Percentiles rank a stretch among this genome's conserved stretches.
phyloP scores from a whole-genome alignment of 2,888 invertebrate genomes.

The Galeopsomyia nigrocyanea region DNA sequence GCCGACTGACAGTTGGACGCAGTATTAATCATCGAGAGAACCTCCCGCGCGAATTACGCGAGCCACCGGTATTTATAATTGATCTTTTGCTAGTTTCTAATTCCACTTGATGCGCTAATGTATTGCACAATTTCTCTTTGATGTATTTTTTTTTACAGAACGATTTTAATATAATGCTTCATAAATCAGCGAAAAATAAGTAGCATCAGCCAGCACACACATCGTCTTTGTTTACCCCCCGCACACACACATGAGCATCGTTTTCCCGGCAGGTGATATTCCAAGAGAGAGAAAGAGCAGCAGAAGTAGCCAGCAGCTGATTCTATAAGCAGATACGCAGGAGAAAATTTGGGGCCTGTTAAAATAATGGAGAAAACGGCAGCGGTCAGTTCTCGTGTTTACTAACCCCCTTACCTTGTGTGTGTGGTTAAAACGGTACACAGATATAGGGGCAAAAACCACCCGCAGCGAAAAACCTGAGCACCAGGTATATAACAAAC shows the following conservation, averaged over 20 bases:
- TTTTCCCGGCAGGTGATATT: conserved; percentile 59
- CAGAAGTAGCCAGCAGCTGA: conserved; percentile 60
- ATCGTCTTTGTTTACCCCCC: conserved; percentile 1
- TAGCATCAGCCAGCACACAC: background rate
- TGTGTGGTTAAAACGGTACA: background rate
- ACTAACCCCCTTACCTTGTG: conserved; percentile 53
- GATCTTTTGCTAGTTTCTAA: too few species aligned
- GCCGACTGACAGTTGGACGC: conserved; percentile 9
- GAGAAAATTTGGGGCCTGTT: conserved; percentile 54
- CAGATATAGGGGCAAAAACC: conserved; percentile 1
- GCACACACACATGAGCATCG: background rate
- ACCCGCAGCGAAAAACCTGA: background rate
- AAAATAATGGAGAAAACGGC: conserved; percentile 63
- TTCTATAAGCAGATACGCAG: conserved; percentile 64
- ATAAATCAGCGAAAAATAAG: background rate
- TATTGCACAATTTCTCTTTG: too few species aligned
- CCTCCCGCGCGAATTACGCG: background rate
- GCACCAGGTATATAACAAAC: background rate
- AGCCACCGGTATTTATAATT: too few species aligned
- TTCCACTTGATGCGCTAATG: too few species aligned
- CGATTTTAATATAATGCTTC: background rate
- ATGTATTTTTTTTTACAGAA: too few species aligned
- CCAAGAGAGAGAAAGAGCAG: conserved; percentile 35
- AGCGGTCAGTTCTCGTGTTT: conserved; percentile 56
- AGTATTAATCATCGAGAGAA: too few species aligned